Conservation (phyloP, 2,797 vertebrate genomes). For the Hippocampus kuda region DNA sequence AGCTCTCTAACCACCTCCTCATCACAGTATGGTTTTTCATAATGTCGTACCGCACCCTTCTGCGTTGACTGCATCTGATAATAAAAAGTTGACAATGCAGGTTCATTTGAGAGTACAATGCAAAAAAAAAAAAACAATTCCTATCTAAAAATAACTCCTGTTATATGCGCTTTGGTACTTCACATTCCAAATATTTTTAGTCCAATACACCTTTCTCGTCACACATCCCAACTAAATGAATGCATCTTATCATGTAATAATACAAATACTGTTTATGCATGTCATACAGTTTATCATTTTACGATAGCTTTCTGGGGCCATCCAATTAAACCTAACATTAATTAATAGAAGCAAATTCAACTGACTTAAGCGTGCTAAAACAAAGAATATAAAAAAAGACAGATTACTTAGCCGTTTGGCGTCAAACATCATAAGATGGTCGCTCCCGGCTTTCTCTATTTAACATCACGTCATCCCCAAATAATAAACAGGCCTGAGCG, state of each 20-base stretch:
- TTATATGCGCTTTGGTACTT: background rate
- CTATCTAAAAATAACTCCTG: background rate
- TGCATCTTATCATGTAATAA: background rate
- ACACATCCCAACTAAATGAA: too few species aligned
- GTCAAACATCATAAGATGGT: constrained; percentile 5
- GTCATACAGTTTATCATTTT: background rate
- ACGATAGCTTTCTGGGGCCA: background rate
- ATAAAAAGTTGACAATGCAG: background rate
- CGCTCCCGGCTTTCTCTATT: background rate
- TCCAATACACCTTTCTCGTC: background rate
- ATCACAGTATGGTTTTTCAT: constrained; percentile 43
- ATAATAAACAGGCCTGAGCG: background rate
- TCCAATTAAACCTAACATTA: background rate
- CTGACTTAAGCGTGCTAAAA: background rate
- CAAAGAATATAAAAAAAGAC: background rate
- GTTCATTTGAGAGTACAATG: background rate
- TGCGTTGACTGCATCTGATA: constrained; percentile 4
- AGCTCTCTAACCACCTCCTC: constrained; percentile 75
- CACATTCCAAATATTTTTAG: background rate
- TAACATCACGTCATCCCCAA: background rate
- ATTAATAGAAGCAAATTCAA: background rate
- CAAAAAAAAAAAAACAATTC: background rate
- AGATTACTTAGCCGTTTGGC: constrained; percentile 1
- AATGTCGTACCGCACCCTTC: constrained; percentile 63
- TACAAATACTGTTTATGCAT: background rate